phyloP scores from a whole-genome alignment of 2,797 vertebrate species.

The Sphenopsis melanotis region DNA sequence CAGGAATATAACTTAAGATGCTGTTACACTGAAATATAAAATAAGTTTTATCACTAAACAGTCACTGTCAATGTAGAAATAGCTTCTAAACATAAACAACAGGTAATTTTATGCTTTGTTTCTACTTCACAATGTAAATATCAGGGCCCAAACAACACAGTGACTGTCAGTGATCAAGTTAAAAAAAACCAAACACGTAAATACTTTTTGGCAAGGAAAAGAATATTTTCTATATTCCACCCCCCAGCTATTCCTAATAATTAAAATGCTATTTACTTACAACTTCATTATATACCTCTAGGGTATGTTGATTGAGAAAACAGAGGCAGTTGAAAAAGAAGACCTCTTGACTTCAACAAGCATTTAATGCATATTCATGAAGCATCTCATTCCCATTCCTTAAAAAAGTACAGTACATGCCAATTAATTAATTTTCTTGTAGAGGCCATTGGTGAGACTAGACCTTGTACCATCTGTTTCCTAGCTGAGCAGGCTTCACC shows the following conservation, averaged over 20 bases:
- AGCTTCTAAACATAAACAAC: background rate
- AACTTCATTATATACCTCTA: background rate
- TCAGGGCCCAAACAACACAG: background rate
- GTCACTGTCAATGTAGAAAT: background rate
- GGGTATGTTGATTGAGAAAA: background rate
- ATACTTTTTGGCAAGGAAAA: background rate
- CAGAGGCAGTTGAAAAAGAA: background rate
- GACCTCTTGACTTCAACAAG: conserved; percentile 22
- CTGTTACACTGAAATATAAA: background rate
- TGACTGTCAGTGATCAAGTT: background rate
- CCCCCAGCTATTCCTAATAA: background rate
- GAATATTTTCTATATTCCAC: background rate
- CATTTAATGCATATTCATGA: conserved; percentile 60
- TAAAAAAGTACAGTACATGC: conserved; percentile 43
- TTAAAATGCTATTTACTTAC: background rate
- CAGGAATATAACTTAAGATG: background rate
- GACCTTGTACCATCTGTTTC: conserved; percentile 15
- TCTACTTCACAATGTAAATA: background rate
- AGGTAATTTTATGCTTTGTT: background rate
- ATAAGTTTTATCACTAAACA: background rate
- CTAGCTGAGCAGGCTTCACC: background rate
- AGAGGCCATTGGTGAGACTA: conserved; percentile 42
- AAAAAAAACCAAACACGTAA: background rate
- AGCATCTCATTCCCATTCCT: conserved; percentile 47
- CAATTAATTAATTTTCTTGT: conserved; percentile 66